Base-by-base conservation (phyloP, 1,140 invertebrate genomes). In the Drosophila watanabei region DNA sequence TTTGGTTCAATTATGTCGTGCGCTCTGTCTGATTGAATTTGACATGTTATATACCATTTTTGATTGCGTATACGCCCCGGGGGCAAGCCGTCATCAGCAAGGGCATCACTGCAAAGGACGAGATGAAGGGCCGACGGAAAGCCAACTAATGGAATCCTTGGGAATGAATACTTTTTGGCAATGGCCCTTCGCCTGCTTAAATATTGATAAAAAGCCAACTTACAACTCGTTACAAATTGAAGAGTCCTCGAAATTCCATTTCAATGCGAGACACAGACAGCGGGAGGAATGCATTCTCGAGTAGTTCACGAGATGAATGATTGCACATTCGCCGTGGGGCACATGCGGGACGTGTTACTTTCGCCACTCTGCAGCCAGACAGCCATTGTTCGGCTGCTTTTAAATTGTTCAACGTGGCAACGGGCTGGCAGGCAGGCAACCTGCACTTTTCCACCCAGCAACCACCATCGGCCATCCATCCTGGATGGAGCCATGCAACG, bases 11-110 rank as follows among this genome's bases (percentile, higher is more conserved):
- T 89, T 89, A 89, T 79, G 64, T 85, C 61, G 66, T 90, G 64
- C 51, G 63, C 82, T 77, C 90, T 90, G 86, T 90, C 76, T 90
- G 86, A 90, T 90, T 90, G 86, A 90, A 86, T 90, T 86, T 82
- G 86, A 86, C 75, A 89, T 90, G 73, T 86, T 79, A 90, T 89
- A 89, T 80, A 81, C 81, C 52, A 81, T 90, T 86, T 89, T 80
- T 89, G 86, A 89, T 89, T 89, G 86, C 80, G 75, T 82, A 90
- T 82, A 71, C 79, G 86, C 79, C 75, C 68, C 51, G 60, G 60
- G 75, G 78, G 72, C 35, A 28, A 54, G 24, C 75, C 65, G 37
- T 78, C 75, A 65, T 85, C 81, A 39, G 32, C 45, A 48, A 43
- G 52, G 35, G 43, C 54, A 43, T 20, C 33, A 28, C 9, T 6